These are phyloP conservation scores for Netelia melanura DNA, from an alignment of 2,888 invertebrate genomes.

Conservation along the genomic window DNA sequence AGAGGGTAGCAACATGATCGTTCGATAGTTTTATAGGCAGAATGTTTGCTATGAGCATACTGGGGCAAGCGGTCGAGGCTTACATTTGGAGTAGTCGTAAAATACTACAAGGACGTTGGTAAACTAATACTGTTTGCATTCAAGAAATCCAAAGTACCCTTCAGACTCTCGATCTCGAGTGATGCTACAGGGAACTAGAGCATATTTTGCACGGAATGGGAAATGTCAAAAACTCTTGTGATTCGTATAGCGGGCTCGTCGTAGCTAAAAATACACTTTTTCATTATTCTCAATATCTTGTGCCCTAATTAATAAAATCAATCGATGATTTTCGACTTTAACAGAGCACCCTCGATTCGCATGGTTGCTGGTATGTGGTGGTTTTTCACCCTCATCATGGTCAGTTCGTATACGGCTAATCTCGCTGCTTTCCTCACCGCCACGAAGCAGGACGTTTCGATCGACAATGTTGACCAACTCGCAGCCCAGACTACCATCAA, in stretches of 20 bases:
- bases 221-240: too few relatives aligned
- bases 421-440: constrained; percentile 97
- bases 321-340: constrained; percentile 61
- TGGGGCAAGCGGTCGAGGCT: too few relatives aligned
- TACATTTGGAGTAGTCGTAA: constrained; percentile 46
- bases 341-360: constrained; percentile 94
- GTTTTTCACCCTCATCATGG: constrained; percentile 98
- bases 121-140: constrained; percentile 63
- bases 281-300: too few relatives aligned
- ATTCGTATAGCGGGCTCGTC: too few relatives aligned
- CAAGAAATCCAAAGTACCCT: constrained; percentile 39
- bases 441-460: constrained; percentile 96
- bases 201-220: too few relatives aligned
- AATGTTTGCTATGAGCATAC: too few relatives aligned
- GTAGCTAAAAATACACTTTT: too few relatives aligned
- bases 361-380: constrained; percentile 98
- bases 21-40: too few relatives aligned
- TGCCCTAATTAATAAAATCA: neutral
- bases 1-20: too few relatives aligned
- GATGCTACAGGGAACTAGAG: neutral
- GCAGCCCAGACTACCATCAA: constrained; percentile 98
- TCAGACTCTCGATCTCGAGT: constrained; percentile 51
- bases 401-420: constrained; percentile 98
- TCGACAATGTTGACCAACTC: constrained; percentile 97
- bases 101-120: constrained; percentile 51